Base-by-base conservation (phyloP, 2,113 vertebrate species). In the Neopipo cinnamomea region DNA sequence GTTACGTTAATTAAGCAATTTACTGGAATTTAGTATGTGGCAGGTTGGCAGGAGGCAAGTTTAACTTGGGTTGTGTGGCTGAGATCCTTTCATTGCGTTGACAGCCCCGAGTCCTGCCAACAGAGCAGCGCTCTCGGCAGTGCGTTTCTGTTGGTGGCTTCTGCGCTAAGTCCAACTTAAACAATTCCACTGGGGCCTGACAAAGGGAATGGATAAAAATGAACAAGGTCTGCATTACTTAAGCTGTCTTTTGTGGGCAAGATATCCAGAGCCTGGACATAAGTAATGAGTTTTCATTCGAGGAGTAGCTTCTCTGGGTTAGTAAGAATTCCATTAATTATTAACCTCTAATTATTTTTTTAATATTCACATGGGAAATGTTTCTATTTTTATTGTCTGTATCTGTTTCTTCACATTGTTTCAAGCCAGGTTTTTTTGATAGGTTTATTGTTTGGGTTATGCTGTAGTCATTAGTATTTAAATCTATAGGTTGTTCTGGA, bases 1-100 rank as follows among this genome's bases (percentile, higher is more conserved):
- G 1, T 92, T 86, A 89, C 3, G 0, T 91, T 95, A 94, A 95
- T 97, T 93, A 94, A 95, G 68, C 79, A 88, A 84, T 91, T 95
- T 89, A 77, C 76, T 93, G 83, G 92, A 81, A 77, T 95, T 88
- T 50, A 93, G 86, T 91, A 80, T 84, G 91, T 86, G 94, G 86
- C 11, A 28, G 68, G 71, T 88, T 95, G 94, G 94, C 91, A 88
- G 95, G 91, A 95, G 91, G 79, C 21, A 83, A 86, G 91, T 93
- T 90, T 49, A 88, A 86, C 83, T 92, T 80, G 75, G 76, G 85
- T 46, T 88, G 88, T 55, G 76, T 3, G 2, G 72, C 67, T 76
- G 92, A 83, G 91, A 73, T 86, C 59, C 86, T 42, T 80, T 68
- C 59, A 41, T 2, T 80, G 79, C 5, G 1, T 5, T 73, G 88